Conservation (phyloP, 2,888 invertebrate genomes). For the Caenorhabditis auriculariae region DNA sequence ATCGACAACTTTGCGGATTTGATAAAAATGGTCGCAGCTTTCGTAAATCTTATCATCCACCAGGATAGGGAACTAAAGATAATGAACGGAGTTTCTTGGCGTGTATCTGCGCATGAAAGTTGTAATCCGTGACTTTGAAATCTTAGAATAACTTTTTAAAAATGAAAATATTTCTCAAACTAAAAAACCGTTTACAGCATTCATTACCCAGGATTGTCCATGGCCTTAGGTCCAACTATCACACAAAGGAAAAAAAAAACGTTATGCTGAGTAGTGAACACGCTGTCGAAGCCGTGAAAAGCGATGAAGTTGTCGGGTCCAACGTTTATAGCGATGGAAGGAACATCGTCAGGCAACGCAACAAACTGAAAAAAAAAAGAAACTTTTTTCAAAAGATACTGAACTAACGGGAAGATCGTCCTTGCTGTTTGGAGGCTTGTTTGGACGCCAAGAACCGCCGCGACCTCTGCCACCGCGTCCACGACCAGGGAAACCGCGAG, state of each 20-base stretch:
- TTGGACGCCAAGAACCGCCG: slow-evolving; percentile 2
- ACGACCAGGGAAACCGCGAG: slow-evolving; percentile 2
- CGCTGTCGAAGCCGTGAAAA: slow-evolving; percentile 38
- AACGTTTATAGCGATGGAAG: slow-evolving; percentile 14
- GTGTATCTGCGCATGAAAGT: neutral
- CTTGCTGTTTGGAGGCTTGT: slow-evolving; percentile 16
- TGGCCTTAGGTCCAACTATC: too few relatives aligned
- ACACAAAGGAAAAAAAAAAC: too few relatives aligned
- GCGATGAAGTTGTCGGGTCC: slow-evolving; percentile 30
- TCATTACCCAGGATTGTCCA: too few relatives aligned
- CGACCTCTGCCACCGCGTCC: slow-evolving; percentile 4
- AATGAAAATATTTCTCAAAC: too few relatives aligned
- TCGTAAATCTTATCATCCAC: slow-evolving; percentile 37
- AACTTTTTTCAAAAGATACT: neutral
- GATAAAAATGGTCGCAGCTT: slow-evolving; percentile 47
- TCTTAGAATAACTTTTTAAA: too few relatives aligned
- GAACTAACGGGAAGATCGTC: slow-evolving; percentile 11
- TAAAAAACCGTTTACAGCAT: too few relatives aligned
- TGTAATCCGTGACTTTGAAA: too few relatives aligned
- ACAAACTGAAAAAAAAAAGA: slow-evolving; percentile 6
- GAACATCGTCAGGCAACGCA: slow-evolving; percentile 1
- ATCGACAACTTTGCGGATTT: slow-evolving; percentile 34
- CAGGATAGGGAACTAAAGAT: slow-evolving; percentile 40
- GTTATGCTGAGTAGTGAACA: slow-evolving; percentile 41
- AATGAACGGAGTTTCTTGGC: too few relatives aligned